Evolutionary conservation across 2,888 invertebrate species (phyloP).

Genomic region (Heliconius hortense): DNA sequence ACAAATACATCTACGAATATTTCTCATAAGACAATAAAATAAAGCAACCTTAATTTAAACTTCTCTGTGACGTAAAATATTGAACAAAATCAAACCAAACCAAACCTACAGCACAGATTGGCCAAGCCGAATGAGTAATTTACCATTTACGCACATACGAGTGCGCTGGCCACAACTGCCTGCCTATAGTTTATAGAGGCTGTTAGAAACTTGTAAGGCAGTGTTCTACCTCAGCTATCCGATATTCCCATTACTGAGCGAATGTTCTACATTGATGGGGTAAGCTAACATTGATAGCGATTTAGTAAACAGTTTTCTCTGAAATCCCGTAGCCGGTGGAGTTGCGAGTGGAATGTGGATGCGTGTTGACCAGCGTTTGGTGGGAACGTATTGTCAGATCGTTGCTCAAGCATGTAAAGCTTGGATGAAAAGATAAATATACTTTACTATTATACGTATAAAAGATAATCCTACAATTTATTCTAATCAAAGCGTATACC

Average conservation of each 20-base stretch:
- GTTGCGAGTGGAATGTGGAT: constrained; percentile 11
- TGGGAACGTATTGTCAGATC: background rate
- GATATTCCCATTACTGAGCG: constrained; percentile 63
- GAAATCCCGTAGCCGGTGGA: constrained; percentile 10
- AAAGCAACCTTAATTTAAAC: constrained; percentile 11
- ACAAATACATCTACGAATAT: background rate
- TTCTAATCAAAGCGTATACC: background rate
- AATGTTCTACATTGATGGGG: constrained; percentile 44
- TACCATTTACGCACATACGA: constrained; percentile 42
- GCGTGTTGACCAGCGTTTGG: constrained; percentile 10
- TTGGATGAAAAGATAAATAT: background rate
- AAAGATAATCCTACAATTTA: background rate
- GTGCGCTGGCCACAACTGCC: constrained; percentile 23
- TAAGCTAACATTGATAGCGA: constrained; percentile 45
- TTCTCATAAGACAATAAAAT: background rate
- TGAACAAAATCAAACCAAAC: constrained; percentile 20
- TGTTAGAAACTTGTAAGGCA: constrained; percentile 36
- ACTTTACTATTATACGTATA: background rate
- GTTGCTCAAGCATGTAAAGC: constrained; percentile 5
- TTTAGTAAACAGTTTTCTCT: constrained; percentile 38
- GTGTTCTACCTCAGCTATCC: constrained; percentile 48
- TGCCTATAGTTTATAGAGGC: constrained; percentile 35
- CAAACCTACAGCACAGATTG: constrained; percentile 27
- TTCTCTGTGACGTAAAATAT: constrained; percentile 18
- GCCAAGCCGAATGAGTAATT: constrained; percentile 44